Conservation (phyloP, 2,797 vertebrate species). For the Sebastes oblongus region DNA sequence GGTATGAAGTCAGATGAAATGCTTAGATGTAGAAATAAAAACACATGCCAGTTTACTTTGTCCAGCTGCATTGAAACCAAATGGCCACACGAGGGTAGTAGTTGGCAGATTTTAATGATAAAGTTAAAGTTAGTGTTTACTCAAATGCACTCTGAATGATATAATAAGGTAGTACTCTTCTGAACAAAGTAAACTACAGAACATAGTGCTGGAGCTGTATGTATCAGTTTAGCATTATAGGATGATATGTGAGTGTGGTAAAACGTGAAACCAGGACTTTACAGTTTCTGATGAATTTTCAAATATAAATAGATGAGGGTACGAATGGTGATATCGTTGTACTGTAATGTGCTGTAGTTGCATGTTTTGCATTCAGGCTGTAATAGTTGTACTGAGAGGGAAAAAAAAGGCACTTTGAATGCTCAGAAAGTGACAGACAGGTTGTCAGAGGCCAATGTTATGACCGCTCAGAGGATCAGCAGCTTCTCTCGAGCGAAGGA, state of each 20-base stretch:
- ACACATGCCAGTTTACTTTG: neutral
- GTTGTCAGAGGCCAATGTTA: slow-evolving; percentile 46
- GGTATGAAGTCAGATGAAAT: neutral
- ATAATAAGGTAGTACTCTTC: neutral
- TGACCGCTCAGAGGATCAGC: slow-evolving; percentile 46
- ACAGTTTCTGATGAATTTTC: neutral
- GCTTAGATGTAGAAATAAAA: neutral
- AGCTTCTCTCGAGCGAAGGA: slow-evolving; percentile 60
- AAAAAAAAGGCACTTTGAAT: neutral
- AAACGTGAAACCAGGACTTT: neutral
- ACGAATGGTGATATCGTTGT: neutral
- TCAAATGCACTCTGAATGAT: neutral
- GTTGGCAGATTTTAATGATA: neutral
- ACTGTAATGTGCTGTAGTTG: neutral
- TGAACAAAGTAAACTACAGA: neutral
- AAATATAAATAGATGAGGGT: neutral
- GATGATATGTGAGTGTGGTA: neutral
- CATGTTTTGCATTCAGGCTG: neutral
- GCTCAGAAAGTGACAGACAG: slow-evolving; percentile 38
- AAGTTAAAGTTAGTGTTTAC: neutral
- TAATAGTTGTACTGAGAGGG: neutral
- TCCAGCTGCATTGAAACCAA: neutral
- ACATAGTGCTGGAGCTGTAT: neutral
- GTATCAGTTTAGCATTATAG: neutral
- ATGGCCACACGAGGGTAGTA: slow-evolving; percentile 28